Evolutionary conservation across 2,888 invertebrate species (phyloP).

Genomic region (Clanis bilineata): DNA sequence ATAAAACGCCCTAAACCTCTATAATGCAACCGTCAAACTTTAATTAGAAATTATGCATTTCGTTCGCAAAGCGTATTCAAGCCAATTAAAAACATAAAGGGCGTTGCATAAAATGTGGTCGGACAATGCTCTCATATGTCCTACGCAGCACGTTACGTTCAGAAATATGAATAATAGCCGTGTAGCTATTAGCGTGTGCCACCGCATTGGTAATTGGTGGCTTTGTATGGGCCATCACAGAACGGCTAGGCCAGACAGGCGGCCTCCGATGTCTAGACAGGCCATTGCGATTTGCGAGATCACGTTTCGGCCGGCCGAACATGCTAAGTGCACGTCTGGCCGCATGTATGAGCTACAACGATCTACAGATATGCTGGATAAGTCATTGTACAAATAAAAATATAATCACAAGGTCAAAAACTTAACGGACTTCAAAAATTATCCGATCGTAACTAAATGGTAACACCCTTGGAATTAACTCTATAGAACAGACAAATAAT

Average conservation of each 20-base stretch:
- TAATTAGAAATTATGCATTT: conserved; percentile 13
- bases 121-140: conserved; percentile 17
- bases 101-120: conserved; percentile 18
- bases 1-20: background rate
- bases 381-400: conserved; percentile 19
- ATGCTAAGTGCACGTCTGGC: conserved; percentile 77
- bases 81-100: conserved; percentile 13
- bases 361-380: conserved; percentile 30
- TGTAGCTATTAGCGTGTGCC: conserved; percentile 35
- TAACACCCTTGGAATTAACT: no score
- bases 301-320: conserved; percentile 75
- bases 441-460: no score
- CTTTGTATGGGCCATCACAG: conserved; percentile 57
- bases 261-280: conserved; percentile 72
- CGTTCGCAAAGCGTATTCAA: conserved; percentile 10
- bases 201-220: conserved; percentile 61
- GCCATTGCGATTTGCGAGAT: conserved; percentile 69
- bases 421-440: no score
- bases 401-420: no score
- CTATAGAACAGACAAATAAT: no score
- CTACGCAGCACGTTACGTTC: conserved; percentile 19
- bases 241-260: conserved; percentile 59
- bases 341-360: conserved; percentile 25
- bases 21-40: conserved; percentile 3
- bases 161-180: conserved; percentile 43